Conservation (phyloP, 2,113 vertebrate species). For the Piaya cayana region DNA sequence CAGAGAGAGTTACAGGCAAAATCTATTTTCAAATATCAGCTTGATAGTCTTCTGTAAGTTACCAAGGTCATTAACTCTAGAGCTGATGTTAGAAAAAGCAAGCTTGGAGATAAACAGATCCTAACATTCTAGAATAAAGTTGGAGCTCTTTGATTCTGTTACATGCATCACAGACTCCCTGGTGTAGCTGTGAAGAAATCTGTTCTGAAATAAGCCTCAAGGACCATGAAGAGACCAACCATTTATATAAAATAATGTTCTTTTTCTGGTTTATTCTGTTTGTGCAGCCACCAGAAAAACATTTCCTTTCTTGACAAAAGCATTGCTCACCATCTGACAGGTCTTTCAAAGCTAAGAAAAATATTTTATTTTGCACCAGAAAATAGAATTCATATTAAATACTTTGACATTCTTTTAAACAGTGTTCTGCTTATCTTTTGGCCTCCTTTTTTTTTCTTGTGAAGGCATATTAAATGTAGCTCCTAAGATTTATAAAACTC, state of each 20-base stretch:
- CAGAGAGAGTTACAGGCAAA: not conserved
- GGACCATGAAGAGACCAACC: constrained; percentile 68
- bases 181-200: constrained; percentile 64
- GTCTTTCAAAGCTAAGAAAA: not conserved
- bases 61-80: constrained; percentile 13
- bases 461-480: not conserved
- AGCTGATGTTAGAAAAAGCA: constrained; percentile 27
- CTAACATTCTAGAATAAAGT: constrained; percentile 60
- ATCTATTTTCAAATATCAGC: constrained; percentile 5
- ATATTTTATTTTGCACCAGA: constrained; percentile 10
- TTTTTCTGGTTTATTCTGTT: constrained; percentile 73
- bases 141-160: constrained; percentile 64
- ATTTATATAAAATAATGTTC: constrained; percentile 75
- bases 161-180: constrained; percentile 69
- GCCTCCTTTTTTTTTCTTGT: not conserved
- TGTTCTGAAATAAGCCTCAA: constrained; percentile 59
- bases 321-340: constrained; percentile 5
- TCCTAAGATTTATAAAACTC: not conserved
- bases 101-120: constrained; percentile 43
- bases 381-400: constrained; percentile 27
- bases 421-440: not conserved
- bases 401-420: constrained; percentile 12
- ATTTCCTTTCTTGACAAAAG: constrained; percentile 63
- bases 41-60: constrained; percentile 3
- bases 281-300: constrained; percentile 70